phyloP scores from a whole-genome alignment of 2,888 invertebrate species.

The Sipha maydis region DNA sequence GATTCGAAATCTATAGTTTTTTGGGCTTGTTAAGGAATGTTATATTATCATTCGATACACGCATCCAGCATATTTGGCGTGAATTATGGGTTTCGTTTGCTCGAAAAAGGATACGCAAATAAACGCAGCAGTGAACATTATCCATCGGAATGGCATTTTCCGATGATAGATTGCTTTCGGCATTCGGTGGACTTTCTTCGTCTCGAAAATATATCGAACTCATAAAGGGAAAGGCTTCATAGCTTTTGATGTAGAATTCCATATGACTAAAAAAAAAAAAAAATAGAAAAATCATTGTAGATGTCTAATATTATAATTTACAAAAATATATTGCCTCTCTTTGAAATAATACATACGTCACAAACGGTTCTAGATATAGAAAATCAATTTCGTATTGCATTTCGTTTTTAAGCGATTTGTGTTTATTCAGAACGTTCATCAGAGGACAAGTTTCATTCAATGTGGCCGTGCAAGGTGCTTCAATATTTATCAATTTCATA shows the following conservation, averaged over 20 bases:
- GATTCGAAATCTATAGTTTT: conserved; percentile 46
- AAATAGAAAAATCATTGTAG: not conserved
- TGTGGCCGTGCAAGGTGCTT: not conserved
- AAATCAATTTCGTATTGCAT: conserved; percentile 41
- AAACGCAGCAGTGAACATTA: not conserved
- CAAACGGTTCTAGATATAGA: conserved; percentile 40
- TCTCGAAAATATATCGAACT: not conserved
- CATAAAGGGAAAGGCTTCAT: not conserved
- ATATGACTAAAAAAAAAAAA: not conserved
- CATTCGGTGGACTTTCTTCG: not conserved
- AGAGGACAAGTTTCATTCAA: not conserved
- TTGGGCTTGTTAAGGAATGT: not conserved
- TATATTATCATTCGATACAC: not conserved
- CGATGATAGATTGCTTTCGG: not conserved
- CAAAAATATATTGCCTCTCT: too few relatives aligned
- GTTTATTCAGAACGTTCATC: conserved; percentile 4
- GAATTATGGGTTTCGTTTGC: too few relatives aligned
- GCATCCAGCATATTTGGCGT: not conserved
- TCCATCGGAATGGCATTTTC: not conserved
- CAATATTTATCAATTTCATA: conserved; percentile 28
- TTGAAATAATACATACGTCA: not conserved
- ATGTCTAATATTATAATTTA: not conserved
- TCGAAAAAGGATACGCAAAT: conserved; percentile 46
- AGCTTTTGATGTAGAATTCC: conserved; percentile 27
- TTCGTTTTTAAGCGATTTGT: not conserved